Percentiles rank a stretch among this genome's conserved stretches.
Conservation (phyloP, 2,888 invertebrate species). For the Netelia inedita region DNA sequence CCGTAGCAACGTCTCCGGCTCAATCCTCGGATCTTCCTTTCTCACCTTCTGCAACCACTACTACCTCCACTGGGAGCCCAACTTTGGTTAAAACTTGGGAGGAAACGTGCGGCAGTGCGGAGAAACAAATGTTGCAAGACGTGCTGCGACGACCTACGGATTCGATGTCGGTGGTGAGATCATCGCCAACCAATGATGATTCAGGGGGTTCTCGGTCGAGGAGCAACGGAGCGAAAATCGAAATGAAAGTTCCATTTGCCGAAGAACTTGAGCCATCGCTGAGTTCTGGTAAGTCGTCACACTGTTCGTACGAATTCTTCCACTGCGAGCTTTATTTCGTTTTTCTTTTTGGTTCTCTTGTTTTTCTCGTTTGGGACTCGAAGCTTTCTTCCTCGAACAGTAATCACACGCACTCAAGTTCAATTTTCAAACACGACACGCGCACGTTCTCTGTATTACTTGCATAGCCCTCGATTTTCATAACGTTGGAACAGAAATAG, state of each 20-base stretch:
- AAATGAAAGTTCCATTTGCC: constrained; percentile 73
- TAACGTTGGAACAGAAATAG: background rate
- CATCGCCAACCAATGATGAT: constrained; percentile 13
- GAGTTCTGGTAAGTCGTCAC: constrained; percentile 78
- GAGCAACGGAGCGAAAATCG: constrained; percentile 71
- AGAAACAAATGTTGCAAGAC: background rate
- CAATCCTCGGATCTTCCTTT: constrained; percentile 25
- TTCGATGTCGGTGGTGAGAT: constrained; percentile 23
- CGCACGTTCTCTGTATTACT: too few species aligned
- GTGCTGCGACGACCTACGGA: constrained; percentile 12
- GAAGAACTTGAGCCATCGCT: constrained; percentile 80
- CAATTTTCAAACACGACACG: too few species aligned
- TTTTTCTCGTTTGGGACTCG: background rate
- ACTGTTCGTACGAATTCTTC: constrained; percentile 25
- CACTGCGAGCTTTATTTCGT: constrained; percentile 44
- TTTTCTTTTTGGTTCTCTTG: background rate
- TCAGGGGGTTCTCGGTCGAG: constrained; percentile 2
- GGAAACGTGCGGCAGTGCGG: background rate
- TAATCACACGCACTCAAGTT: too few species aligned
- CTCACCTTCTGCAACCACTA: background rate
- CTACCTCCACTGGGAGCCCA: too few species aligned
- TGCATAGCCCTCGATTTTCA: too few species aligned
- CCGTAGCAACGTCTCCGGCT: background rate
- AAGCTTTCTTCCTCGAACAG: background rate
- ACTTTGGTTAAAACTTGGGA: constrained; percentile 12